Evolutionary conservation across 2,113 vertebrate genomes (phyloP).

Genomic region (Spheniscus mendiculus): DNA sequence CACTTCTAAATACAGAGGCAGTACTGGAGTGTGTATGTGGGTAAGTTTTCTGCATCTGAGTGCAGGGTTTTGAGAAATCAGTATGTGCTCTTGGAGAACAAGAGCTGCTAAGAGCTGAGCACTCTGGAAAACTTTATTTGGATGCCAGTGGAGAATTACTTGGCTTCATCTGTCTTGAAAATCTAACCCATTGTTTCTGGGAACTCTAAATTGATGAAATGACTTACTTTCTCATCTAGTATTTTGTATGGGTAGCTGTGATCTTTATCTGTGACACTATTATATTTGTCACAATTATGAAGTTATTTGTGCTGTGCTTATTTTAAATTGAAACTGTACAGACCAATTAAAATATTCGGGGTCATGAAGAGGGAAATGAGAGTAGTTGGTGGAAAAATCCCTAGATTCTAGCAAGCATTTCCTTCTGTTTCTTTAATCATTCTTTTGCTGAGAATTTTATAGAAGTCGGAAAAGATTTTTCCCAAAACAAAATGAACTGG

Average conservation of each 20-base stretch:
- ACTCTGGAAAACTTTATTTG: conserved; percentile 49
- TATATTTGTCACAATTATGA: conserved; percentile 16
- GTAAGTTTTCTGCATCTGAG: neutral
- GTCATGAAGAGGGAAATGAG: neutral
- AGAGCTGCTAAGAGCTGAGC: conserved; percentile 13
- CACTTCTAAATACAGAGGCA: neutral
- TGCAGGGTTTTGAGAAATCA: neutral
- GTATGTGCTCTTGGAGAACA: neutral
- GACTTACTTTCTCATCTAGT: conserved; percentile 17
- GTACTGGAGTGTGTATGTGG: neutral
- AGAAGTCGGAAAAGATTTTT: neutral
- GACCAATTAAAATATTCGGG: conserved; percentile 28
- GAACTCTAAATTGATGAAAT: conserved; percentile 32
- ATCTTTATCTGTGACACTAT: conserved; percentile 55
- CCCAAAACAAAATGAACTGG: neutral
- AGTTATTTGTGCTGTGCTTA: conserved; percentile 40
- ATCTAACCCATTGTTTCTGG: conserved; percentile 59
- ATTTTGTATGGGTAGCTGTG: conserved; percentile 41
- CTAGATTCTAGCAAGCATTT: conserved; percentile 3
- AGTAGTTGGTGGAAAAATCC: conserved; percentile 24
- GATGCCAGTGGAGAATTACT: conserved; percentile 37
- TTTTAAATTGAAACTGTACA: conserved; percentile 20
- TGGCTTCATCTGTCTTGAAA: conserved; percentile 26
- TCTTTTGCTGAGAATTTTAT: neutral
- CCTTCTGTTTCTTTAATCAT: conserved; percentile 15